Conservation (phyloP, 2,888 invertebrate genomes). For the Amorpha juglandis region DNA sequence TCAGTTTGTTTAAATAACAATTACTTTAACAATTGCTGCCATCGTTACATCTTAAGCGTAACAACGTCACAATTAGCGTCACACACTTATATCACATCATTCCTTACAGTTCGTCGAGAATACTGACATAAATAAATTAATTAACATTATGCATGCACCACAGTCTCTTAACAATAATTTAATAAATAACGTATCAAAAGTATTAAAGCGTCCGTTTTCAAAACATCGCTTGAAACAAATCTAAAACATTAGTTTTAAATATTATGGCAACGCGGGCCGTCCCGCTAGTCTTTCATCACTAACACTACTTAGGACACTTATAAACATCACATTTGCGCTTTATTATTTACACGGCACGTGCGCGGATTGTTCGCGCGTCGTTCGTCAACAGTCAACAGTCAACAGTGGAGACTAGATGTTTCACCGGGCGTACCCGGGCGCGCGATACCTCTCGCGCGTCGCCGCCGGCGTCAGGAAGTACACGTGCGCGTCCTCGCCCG, state of each 20-base stretch:
- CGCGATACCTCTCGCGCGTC: conserved; percentile 66
- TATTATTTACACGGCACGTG: conserved; percentile 72
- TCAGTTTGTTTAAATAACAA: conserved; percentile 62
- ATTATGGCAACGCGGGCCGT: conserved; percentile 79
- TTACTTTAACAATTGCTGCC: conserved; percentile 62
- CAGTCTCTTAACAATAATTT: conserved; percentile 77
- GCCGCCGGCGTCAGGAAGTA: conserved; percentile 91
- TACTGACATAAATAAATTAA: conserved; percentile 83
- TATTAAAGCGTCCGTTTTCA: conserved; percentile 66
- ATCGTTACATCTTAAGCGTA: conserved; percentile 51
- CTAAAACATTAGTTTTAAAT: conserved; percentile 60
- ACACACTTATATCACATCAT: conserved; percentile 69
- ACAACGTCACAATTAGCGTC: conserved; percentile 60
- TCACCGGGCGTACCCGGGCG: conserved; percentile 49
- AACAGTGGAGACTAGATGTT: conserved; percentile 72
- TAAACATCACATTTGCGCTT: conserved; percentile 83
- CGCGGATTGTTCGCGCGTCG: conserved; percentile 48
- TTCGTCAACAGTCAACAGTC: background rate
- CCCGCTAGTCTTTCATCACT: conserved; percentile 75
- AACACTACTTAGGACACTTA: conserved; percentile 83
- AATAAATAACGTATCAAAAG: conserved; percentile 75
- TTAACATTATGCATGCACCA: conserved; percentile 76
- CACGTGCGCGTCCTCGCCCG: conserved; percentile 91
- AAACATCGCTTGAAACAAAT: conserved; percentile 56
- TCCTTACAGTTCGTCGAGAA: conserved; percentile 69